Base-by-base conservation (phyloP, 2,888 invertebrate genomes). In the Beris chalybata region DNA sequence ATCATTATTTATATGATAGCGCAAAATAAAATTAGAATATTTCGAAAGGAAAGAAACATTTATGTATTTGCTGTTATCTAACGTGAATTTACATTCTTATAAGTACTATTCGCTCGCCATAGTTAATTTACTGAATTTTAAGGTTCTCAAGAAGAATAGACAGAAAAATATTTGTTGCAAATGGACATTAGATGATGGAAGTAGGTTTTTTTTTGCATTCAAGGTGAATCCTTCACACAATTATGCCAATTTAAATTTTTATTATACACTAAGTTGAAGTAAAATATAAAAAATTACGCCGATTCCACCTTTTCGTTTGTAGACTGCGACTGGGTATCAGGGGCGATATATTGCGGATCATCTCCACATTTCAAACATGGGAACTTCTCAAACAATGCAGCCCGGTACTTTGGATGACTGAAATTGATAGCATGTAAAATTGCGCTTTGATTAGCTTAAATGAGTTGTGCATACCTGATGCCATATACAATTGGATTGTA, bases 401-500 rank as follows among this genome's bases (percentile, higher is more conserved):
- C 83, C 72, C 85, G 83, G 75, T 86, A 87, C 73, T 84, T 86
- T 6, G 86, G 86, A 77, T 87, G 86, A 73, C 86, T 85, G 59
- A 11, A 66, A 65, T 22, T 15, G 5, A 53, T 15, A 22, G 12
- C 5, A 61, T 22, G 5, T 44, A 9, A 30, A 13, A 43, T 47
- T 7, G 30, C 3, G 11, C 31, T 13, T 13, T 5, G 6, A 6
- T 9, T 30, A 15, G 29, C 15, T 11, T 44, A 43, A 15, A 31
- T 4, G 5, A 13, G 6, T 5, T 15, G 38, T 12, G 43, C 70
- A 69, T 63, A 79, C 91, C 92, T 85, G 71, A 86, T 80, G 48
- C 84, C 86, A 73, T 86, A 86, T 6, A 86, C 85, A 71, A 85
- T 83, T 29, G 85, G 85, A 76, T 85, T 85, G 78, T 83, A 85